Percentiles rank a stretch among this genome's conserved stretches.
Conservation (phyloP, 1,140 invertebrate genomes). For the Drosophila parvula region DNA sequence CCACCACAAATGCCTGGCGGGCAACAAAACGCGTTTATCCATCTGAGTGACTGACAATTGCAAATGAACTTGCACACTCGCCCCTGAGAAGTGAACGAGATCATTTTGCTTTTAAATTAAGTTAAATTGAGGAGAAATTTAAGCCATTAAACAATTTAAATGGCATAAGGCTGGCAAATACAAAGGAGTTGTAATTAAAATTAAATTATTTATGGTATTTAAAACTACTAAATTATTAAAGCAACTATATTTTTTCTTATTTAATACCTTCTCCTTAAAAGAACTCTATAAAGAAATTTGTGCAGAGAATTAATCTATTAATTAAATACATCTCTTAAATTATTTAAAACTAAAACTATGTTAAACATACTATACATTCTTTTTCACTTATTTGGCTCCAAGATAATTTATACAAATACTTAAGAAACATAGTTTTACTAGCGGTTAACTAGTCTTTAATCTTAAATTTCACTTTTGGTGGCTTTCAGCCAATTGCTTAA, state of each 20-base stretch:
- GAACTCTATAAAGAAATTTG: background rate
- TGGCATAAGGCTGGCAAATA: no score
- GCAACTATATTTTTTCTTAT: no score
- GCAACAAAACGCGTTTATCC: conserved; percentile 50
- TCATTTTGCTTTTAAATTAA: conserved; percentile 6
- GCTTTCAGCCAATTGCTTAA: conserved; percentile 3
- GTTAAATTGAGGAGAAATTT: background rate
- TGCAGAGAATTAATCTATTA: background rate
- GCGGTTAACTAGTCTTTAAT: background rate
- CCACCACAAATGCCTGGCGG: conserved; percentile 37
- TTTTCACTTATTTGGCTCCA: background rate
- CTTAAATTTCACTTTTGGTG: background rate
- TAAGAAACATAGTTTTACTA: background rate
- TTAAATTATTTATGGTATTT: background rate
- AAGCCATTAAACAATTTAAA: background rate
- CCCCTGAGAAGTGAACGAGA: conserved; percentile 20
- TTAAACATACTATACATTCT: no score
- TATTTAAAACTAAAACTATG: background rate
- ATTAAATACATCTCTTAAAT: background rate
- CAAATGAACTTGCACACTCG: conserved; percentile 23
- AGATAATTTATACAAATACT: background rate
- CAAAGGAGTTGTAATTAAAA: background rate
- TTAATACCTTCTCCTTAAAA: no score
- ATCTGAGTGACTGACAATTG: conserved; percentile 54
- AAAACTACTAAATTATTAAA: background rate